Evolutionary conservation across 2,797 vertebrate genomes (phyloP), one percentile per base, ranked within the genome.

Genomic region (Ispidina picta): DNA sequence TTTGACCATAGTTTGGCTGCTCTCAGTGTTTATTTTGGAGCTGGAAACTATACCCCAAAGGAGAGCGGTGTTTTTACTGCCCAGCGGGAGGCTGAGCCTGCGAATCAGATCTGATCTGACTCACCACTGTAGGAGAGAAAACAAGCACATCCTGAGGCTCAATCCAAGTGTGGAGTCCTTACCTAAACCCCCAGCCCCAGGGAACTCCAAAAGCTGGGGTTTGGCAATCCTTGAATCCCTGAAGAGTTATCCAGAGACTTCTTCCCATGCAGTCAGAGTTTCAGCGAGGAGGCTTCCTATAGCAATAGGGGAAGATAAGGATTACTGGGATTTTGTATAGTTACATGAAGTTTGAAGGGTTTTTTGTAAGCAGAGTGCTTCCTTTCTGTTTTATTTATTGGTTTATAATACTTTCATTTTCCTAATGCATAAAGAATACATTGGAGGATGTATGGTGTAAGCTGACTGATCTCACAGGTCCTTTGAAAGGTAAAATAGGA

Each of bases 81-180:
- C 92, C 89, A 71, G 93, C 43, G 15, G 93, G 91, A 95, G 89
- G 58, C 81, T 92, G 91, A 94, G 93, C 81, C 86, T 92, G 94
- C 0, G 12, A 92, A 92, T 91, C 33, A 8, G 92, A 95, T 92
- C 95, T 86, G 88, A 92, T 96, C 95, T 96, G 95, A 94, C 80
- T 96, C 94, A 96, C 91, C 71, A 33, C 88, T 95, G 80, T 26
- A 86, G 85, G 80, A 93, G 93, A 94, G 92, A 95, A 96, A 96
- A 96, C 92, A 95, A 96, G 94, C 82, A 95, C 74, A 91, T 96
- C 95, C 92, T 92, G 92, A 94, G 83, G 83, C 77, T 90, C 23
- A 2, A 33, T 84, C 91, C 95, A 93, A 94, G 58, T 51, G 55
- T 49, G 69, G 71, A 96, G 89, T 95, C 95, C 91, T 95, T 72